phyloP scores from a whole-genome alignment of 2,888 invertebrate genomes.

The Ornithoptera priamus region DNA sequence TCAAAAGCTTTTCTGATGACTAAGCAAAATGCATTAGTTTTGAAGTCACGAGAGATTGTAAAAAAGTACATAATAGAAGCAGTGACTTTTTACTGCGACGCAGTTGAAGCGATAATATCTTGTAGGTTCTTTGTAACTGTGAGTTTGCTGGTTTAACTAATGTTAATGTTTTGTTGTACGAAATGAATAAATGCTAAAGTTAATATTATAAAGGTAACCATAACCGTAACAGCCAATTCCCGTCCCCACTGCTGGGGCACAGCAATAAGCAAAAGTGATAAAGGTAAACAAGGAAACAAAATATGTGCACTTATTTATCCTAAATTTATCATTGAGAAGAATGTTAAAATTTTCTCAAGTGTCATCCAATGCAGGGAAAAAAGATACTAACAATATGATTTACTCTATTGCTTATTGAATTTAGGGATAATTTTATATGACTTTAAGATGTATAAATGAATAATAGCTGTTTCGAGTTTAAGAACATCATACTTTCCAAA shows the following conservation, averaged over 20 bases:
- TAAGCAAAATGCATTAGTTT: conserved; percentile 1
- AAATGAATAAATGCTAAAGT: background rate
- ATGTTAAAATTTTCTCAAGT: too few relatives aligned
- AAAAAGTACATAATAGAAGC: conserved; percentile 14
- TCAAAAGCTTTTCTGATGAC: conserved; percentile 15
- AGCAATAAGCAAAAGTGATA: too few relatives aligned
- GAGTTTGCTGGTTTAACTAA: background rate
- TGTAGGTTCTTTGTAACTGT: background rate
- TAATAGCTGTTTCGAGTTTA: background rate
- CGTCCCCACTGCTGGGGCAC: too few relatives aligned
- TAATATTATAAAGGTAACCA: background rate
- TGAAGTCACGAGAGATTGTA: conserved; percentile 16
- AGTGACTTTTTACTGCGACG: background rate
- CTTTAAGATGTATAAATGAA: background rate
- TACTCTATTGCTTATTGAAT: too few relatives aligned
- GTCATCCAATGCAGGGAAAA: too few relatives aligned
- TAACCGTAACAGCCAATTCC: too few relatives aligned
- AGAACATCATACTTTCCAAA: background rate
- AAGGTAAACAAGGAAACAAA: background rate
- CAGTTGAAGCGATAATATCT: background rate
- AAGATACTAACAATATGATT: too few relatives aligned
- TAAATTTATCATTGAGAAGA: background rate
- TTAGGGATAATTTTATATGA: background rate
- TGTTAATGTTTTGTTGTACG: background rate
- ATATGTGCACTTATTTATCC: background rate